Evolutionary conservation across 2,888 invertebrate genomes (phyloP), one percentile per base, ranked within the genome.

Genomic region (Zhuqinia jingwanae): DNA sequence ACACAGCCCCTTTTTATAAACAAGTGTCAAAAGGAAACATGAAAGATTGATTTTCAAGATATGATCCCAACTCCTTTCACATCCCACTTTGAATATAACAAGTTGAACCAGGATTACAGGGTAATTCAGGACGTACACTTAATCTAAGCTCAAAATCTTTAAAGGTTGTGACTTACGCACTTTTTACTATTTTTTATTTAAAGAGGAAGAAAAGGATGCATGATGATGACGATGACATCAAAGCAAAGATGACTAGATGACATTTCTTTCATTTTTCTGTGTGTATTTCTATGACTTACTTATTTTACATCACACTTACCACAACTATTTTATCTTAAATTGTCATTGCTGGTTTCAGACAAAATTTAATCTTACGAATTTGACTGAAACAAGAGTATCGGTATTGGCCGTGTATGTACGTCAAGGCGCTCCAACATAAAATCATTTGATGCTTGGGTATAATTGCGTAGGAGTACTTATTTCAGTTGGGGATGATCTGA

Each of bases 41-140:
- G 82, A 82, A 82, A 76, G 82, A 82, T 84, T 84, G 83, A 77
- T 68, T 84, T 84, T 76, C 56, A 53, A 84, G 77, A 84, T 84
- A 84, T 45, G 77, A 77, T 65, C 73, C 27, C 80, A 30, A 53
- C 73, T 53, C 25, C n/a, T 79, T 20, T 53, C 22, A 60, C 36
- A 50, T 79, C 42, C 20, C 42, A 36, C 25, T 50, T 73, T 50
- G 13, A 70, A 70, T 63, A 36, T 25, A 42, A 53, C 42, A 25
- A 15, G 58, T 45, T 60, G 58, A 53, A 56, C 77, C 60, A 47
- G 70, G 25, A 70, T 70, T 70, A 70, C 70, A 42, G 53, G 15
- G 53, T 53, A 53, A 42, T 36, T 68, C 2, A 36, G 8, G 36
- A 36, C 8, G 3, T 36, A n/a, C n/a, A n/a, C n/a, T 36, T 36